Evolutionary conservation across 2,113 vertebrate genomes (phyloP).

Genomic region (Myotis lucifugus): DNA sequence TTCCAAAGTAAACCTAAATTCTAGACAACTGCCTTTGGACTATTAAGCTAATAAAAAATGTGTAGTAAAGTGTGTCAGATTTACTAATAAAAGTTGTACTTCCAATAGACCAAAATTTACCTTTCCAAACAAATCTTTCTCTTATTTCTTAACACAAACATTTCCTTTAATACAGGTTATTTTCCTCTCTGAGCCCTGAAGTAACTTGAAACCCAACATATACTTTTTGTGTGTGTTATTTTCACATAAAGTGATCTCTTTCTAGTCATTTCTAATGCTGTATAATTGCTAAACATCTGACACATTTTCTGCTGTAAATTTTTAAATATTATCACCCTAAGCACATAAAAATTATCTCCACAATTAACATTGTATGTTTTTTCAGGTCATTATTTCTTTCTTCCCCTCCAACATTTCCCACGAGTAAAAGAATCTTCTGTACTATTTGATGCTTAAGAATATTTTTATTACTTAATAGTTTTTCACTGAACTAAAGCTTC

Average conservation of each 20-base stretch:
- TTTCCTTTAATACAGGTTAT: neutral
- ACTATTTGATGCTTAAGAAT: neutral
- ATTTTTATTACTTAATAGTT: neutral
- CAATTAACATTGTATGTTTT: neutral
- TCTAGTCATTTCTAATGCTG: neutral
- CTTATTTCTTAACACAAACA: neutral
- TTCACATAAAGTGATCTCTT: neutral
- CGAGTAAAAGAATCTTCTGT: neutral
- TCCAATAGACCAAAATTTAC: neutral
- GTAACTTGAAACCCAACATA: neutral
- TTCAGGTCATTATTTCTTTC: neutral
- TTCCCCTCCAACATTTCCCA: neutral
- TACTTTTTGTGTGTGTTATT: neutral
- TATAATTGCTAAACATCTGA: neutral
- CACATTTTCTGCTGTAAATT: neutral
- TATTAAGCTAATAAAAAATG: neutral
- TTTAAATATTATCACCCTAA: neutral
- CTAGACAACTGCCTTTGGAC: neutral
- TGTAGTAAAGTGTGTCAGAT: neutral
- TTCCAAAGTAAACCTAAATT: slow-evolving; percentile 37
- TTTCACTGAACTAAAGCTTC: neutral
- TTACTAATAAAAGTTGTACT: neutral
- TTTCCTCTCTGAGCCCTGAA: neutral
- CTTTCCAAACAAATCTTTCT: neutral
- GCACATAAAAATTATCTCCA: neutral